A percentile compares a stretch with the other conserved stretches of the same genome.
These are phyloP conservation scores for Centroberyx gerrardi DNA, from an alignment of 2,797 vertebrate species.

Conservation along the genomic window DNA sequence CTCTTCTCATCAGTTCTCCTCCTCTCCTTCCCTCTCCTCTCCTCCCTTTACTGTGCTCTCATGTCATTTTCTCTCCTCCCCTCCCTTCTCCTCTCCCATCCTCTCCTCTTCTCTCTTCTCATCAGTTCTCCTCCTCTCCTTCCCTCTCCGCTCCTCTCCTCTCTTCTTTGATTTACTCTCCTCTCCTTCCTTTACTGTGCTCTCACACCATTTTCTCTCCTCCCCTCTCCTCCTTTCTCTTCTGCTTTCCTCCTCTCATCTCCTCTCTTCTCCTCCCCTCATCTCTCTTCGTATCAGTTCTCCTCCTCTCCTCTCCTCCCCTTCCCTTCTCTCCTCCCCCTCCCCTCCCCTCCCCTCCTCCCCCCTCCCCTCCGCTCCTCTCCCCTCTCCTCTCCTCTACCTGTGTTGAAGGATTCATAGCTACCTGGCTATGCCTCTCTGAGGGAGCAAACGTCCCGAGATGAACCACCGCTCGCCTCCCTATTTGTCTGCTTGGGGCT, in stretches of 20 bases:
- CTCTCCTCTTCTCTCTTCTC: background rate
- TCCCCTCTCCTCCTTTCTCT: no score
- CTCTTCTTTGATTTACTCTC: slow-evolving; percentile 22
- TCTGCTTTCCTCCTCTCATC: background rate
- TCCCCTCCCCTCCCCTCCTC: slow-evolving; percentile 21
- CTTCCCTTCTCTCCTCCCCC: background rate
- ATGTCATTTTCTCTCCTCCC: background rate
- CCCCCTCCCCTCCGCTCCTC: slow-evolving; percentile 13
- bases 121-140: slow-evolving; percentile 4
- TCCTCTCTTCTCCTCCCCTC: background rate
- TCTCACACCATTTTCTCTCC: no score
- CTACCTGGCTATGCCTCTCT: slow-evolving; percentile 58
- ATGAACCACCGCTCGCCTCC: slow-evolving; percentile 63
- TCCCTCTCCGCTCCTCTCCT: slow-evolving; percentile 24
- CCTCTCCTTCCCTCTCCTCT: background rate
- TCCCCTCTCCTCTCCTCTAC: slow-evolving; percentile 47
- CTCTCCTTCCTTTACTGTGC: background rate
- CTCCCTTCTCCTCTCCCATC: background rate
- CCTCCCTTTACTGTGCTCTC: no score
- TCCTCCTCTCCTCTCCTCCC: no score
- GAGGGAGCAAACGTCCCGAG: slow-evolving; percentile 46
- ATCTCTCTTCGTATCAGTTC: slow-evolving; percentile 4
- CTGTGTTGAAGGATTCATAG: slow-evolving; percentile 69
- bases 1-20: slow-evolving; percentile 10
- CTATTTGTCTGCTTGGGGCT: slow-evolving; percentile 67